Conservation (phyloP, 2,113 vertebrate genomes). For the Cavia aperea region DNA sequence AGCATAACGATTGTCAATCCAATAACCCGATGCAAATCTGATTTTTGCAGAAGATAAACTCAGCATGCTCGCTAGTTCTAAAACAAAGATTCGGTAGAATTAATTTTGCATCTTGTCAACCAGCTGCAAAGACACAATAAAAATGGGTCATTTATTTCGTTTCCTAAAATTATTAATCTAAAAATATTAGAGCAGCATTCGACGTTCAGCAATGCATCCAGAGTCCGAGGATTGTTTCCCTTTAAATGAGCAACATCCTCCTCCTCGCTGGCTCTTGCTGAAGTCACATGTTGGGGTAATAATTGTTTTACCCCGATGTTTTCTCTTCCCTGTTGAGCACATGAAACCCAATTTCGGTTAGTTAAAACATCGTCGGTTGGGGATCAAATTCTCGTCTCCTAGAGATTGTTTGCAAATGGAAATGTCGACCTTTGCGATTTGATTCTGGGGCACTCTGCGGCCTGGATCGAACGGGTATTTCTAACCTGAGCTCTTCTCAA, state of each 20-base stretch:
- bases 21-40: fast-evolving
- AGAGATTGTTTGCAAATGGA: neutral
- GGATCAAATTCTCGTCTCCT: neutral
- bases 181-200: neutral
- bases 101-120: slow-evolving; percentile 5
- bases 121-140: neutral
- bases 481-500: fast-evolving
- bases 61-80: neutral
- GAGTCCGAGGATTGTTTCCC: neutral
- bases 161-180: slow-evolving; percentile 22
- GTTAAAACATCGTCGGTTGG: neutral
- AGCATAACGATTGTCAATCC: too few species aligned
- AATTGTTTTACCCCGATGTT: neutral
- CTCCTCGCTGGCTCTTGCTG: neutral
- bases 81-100: slow-evolving; percentile 28
- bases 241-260: neutral
- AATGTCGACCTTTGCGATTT: neutral
- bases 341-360: neutral
- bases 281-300: neutral
- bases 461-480: fast-evolving
- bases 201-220: slow-evolving; percentile 32
- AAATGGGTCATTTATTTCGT: slow-evolving; percentile 39
- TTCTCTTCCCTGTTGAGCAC: fast-evolving
- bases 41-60: neutral
- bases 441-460: fast-evolving